phyloP scores from a whole-genome alignment of 2,888 invertebrate genomes.

The Thelaira solivaga region DNA sequence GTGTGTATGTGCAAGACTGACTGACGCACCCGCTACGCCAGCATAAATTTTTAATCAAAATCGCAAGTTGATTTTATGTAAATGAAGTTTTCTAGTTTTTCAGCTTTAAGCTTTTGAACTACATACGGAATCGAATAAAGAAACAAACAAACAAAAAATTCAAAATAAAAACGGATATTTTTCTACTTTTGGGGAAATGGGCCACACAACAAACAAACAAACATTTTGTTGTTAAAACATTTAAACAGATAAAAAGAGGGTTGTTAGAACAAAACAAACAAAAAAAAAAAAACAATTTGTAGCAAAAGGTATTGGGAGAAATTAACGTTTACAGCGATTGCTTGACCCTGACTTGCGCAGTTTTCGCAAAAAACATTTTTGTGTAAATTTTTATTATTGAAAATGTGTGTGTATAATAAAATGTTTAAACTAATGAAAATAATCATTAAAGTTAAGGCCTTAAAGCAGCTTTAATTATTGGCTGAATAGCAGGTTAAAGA shows the following conservation, averaged over 20 bases:
- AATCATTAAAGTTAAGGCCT: conserved; percentile 7
- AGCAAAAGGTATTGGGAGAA: conserved; percentile 33
- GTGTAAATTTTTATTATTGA: conserved; percentile 14
- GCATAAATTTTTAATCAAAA: conserved; percentile 33
- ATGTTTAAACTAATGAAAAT: conserved; percentile 32
- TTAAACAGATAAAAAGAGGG: conserved; percentile 54
- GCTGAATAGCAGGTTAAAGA: too few species aligned
- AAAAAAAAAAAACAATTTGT: conserved; percentile 15
- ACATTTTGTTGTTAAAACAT: conserved; percentile 15
- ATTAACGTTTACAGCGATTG: conserved; percentile 38
- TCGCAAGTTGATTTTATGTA: conserved; percentile 43
- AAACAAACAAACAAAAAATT: not conserved
- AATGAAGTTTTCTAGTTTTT: conserved; percentile 5
- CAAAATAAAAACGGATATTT: not conserved
- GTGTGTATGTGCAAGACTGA: not conserved
- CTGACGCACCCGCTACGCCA: conserved; percentile 52
- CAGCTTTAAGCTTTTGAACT: conserved; percentile 2
- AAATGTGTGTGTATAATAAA: conserved; percentile 49
- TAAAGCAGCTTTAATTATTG: not conserved
- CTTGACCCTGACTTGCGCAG: conserved; percentile 76
- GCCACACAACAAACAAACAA: conserved; percentile 40
- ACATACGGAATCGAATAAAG: not conserved
- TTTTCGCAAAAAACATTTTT: conserved; percentile 55
- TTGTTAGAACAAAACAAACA: conserved; percentile 33
- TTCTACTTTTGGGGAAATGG: conserved; percentile 45